A percentile compares a stretch with the other conserved stretches of the same genome.
Conservation (phyloP, 2,797 vertebrate species). For the Eutrigla gurnardus region DNA sequence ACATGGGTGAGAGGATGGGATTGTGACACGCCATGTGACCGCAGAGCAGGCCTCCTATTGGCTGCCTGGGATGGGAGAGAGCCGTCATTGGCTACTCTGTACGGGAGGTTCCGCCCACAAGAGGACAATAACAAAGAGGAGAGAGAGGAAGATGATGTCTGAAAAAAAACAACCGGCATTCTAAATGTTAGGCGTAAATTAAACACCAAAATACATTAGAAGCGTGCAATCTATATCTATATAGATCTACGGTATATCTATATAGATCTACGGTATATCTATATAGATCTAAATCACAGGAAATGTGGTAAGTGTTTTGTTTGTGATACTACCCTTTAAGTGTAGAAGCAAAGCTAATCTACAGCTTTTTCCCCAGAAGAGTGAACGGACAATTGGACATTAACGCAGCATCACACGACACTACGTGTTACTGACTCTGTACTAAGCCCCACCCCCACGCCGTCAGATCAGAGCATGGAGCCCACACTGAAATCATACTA, state of each 20-base stretch:
- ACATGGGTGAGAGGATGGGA: constrained; percentile 33
- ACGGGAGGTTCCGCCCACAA: constrained; percentile 25
- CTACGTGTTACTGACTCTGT: too few species aligned
- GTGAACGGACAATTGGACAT: constrained; percentile 20
- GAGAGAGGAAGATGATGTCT: constrained; percentile 11
- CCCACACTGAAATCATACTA: too few species aligned
- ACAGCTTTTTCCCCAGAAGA: constrained; percentile 28
- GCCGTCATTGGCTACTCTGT: constrained; percentile 43
- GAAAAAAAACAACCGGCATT: background rate
- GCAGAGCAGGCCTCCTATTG: constrained; percentile 53
- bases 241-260: too few species aligned
- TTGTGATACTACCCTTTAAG: constrained; percentile 7
- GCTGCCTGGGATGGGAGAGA: constrained; percentile 27
- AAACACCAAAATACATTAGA: too few species aligned
- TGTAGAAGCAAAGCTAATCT: constrained; percentile 6
- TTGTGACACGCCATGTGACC: constrained; percentile 45
- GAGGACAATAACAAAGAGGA: constrained; percentile 58
- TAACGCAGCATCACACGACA: constrained; percentile 1
- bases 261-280: too few species aligned
- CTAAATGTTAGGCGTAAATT: background rate
- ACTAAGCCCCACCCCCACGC: too few species aligned
- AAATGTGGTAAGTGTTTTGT: constrained; percentile 9
- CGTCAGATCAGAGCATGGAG: too few species aligned
- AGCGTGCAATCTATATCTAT: too few species aligned
- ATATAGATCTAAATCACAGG: background rate